Evolutionary conservation across 2,113 vertebrate genomes (phyloP).

Genomic region (human (Homo sapiens)): DNA sequence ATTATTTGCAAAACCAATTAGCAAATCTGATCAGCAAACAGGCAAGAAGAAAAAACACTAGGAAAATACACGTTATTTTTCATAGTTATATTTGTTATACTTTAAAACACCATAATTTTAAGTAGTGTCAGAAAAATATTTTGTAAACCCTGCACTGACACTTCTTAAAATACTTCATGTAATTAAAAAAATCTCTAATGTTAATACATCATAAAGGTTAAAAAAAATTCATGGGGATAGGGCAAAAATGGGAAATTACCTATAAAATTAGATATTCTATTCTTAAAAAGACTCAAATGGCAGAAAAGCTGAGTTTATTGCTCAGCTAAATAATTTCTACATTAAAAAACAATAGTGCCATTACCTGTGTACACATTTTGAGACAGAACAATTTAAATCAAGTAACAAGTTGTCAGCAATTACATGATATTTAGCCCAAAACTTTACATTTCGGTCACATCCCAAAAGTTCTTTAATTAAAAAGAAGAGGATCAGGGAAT

Average conservation of each 20-base stretch:
- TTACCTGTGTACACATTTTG: neutral
- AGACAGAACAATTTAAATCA: neutral
- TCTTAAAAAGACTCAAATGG: neutral
- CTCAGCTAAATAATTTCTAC: neutral
- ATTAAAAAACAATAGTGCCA: neutral
- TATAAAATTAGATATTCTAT: neutral
- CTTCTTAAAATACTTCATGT: neutral
- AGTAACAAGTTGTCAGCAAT: neutral
- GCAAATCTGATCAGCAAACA: neutral
- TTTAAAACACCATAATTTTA: constrained; percentile 10
- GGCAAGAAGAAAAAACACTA: neutral
- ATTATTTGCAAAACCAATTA: constrained; percentile 40
- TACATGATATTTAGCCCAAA: neutral
- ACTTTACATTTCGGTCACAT: neutral
- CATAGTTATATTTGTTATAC: neutral
- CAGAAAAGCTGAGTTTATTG: constrained; percentile 15
- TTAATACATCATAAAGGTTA: neutral
- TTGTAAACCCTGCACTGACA: neutral
- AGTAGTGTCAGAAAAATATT: neutral
- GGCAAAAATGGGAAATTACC: neutral
- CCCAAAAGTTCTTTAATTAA: neutral
- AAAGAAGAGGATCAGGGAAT: neutral
- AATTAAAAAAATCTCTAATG: neutral
- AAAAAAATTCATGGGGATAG: neutral
- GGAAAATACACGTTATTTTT: neutral